phyloP scores from a whole-genome alignment of 2,797 vertebrate genomes.

The Basileuterus tristriatus region DNA sequence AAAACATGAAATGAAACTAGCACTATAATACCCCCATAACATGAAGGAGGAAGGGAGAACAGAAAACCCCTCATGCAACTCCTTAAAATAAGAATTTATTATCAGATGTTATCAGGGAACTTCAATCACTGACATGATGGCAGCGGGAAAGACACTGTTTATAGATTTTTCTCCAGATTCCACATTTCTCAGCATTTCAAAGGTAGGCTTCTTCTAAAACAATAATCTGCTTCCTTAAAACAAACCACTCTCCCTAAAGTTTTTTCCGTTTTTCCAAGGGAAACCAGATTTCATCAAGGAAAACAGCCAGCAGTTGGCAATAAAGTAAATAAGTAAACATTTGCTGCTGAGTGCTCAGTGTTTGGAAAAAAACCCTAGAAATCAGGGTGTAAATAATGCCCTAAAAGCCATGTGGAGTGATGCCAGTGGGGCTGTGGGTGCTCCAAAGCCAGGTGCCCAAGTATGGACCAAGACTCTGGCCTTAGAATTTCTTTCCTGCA shows the following conservation, averaged over 20 bases:
- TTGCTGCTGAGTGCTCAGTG: background rate
- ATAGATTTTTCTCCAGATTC: background rate
- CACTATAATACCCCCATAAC: background rate
- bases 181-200: background rate
- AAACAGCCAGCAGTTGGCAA: conserved; percentile 20
- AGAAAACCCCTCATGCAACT: background rate
- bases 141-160: background rate
- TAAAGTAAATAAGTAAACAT: conserved; percentile 28
- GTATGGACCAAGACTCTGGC: background rate
- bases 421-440: no score
- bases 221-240: background rate
- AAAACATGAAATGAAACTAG: conserved; percentile 30
- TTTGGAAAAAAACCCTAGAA: background rate
- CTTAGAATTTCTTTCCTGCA: background rate
- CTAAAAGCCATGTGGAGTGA: background rate
- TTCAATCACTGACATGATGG: background rate
- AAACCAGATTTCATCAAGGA: background rate
- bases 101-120: background rate
- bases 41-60: background rate
- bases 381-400: background rate
- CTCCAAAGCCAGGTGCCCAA: background rate
- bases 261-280: background rate
- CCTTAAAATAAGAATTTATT: background rate
- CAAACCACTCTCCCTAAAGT: background rate
- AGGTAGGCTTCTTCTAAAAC: background rate